Evolutionary conservation across 1,140 invertebrate genomes (phyloP), one percentile per base, ranked within the genome.

Genomic region (Drosophila carrolli): DNA sequence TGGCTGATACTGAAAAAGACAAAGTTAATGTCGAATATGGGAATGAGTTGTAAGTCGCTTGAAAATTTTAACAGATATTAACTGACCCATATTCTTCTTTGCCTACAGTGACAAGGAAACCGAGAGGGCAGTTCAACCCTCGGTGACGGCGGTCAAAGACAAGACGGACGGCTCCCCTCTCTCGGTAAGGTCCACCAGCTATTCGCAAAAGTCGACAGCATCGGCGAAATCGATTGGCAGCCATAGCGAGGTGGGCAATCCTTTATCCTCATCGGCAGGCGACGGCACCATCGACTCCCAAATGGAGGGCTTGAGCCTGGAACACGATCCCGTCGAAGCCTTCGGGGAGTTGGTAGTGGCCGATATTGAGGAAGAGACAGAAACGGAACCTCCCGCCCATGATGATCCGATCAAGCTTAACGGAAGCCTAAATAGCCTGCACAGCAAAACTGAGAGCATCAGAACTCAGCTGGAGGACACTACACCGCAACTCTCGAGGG

Each of bases 391-490:
- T 4, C 41, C 70, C 19, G 8, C 9, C 16, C 54, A 40, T 1
- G 82, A 74, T 11, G 37, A 68, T 1, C 7, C 37, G 0, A 60
- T 82, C 0, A 79, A 78, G 32, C 89, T 76, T 0, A 81, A 90
- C 11, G 90, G 80, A 13, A 91, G 90, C 53, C 41, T 82, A 0
- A 90, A 65, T 10, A 91, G 85, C 37, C 44, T 90, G 4, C 86
- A 91, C 35, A 91, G 90, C 43, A 91, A 91, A 66, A 85, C 78
- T 11, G 90, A 91, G 46, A 91, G 90, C 60, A 91, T 91, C 11
- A 82, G 81, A 54, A 91, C 90, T 6, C 86, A 89, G 35, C 27
- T 91, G 37, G 90, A 91, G 35, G 90, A 90, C 38, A 68, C 74
- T 4, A 82, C 90, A 0, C 90, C 90, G 13, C 68, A 88, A 38